Evolutionary conservation across 2,113 vertebrate genomes (phyloP).

Genomic region (Heterocephalus glaber): DNA sequence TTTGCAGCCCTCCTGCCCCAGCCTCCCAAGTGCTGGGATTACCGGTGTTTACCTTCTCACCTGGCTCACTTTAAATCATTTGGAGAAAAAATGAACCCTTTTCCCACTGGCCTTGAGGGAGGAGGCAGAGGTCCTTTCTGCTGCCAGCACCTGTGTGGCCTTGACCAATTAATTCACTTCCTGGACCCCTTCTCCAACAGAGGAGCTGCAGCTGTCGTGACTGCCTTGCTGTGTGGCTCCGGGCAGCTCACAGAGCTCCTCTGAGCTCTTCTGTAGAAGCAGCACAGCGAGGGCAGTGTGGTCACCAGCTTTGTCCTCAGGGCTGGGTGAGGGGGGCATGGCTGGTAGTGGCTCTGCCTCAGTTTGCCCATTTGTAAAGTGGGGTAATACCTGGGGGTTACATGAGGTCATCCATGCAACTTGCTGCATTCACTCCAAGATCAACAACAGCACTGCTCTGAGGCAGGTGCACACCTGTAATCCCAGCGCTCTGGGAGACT

Average conservation of each 20-base stretch:
- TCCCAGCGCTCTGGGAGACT: neutral
- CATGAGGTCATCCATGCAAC: neutral
- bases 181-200: neutral
- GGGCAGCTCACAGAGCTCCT: neutral
- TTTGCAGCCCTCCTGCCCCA: neutral
- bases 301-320: neutral
- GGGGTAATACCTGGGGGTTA: neutral
- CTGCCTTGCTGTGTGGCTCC: neutral
- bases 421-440: neutral
- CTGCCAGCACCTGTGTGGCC: neutral
- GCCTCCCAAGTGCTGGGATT: neutral
- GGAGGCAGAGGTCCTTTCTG: neutral
- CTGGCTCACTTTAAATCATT: neutral
- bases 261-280: neutral
- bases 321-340: neutral
- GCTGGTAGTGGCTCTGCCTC: neutral
- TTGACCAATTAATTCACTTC: neutral
- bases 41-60: neutral
- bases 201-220: neutral
- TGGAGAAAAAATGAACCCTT: neutral
- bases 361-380: neutral
- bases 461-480: neutral
- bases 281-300: rapidly evolving
- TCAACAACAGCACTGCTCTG: neutral
- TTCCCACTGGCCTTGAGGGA: neutral